phyloP scores from a whole-genome alignment of 2,888 invertebrate species.

The Dynastes hyllus region DNA sequence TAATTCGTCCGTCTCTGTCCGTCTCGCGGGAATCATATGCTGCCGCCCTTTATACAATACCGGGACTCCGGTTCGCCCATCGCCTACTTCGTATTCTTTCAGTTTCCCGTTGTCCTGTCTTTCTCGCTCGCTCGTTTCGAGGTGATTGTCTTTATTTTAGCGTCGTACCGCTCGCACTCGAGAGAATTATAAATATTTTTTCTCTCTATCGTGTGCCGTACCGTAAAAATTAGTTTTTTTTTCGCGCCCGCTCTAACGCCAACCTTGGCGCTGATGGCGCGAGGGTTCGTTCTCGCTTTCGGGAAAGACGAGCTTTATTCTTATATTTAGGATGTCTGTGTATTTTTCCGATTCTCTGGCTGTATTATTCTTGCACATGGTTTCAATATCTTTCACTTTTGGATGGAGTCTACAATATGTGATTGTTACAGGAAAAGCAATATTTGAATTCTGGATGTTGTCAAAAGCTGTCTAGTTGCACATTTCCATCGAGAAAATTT shows the following conservation, averaged over 20 bases:
- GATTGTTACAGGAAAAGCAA: constrained; percentile 14
- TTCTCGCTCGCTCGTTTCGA: constrained; percentile 49
- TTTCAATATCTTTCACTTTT: constrained; percentile 43
- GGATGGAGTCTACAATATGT: constrained; percentile 16
- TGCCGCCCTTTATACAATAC: constrained; percentile 56
- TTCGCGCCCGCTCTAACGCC: constrained; percentile 53
- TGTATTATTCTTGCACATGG: constrained; percentile 35
- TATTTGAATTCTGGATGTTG: not conserved
- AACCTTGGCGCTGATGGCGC: constrained; percentile 3
- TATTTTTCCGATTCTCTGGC: constrained; percentile 17
- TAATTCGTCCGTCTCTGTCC: constrained; percentile 67
- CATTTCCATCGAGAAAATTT: not conserved
- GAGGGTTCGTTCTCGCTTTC: constrained; percentile 28
- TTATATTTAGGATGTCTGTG: constrained; percentile 42
- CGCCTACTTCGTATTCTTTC: constrained; percentile 52
- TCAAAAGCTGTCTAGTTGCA: not conserved
- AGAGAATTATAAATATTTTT: constrained; percentile 70
- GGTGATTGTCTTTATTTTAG: constrained; percentile 21
- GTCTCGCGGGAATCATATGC: constrained; percentile 68
- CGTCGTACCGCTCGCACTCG: constrained; percentile 63
- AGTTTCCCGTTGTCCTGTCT: constrained; percentile 16
- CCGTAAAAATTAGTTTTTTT: constrained; percentile 65
- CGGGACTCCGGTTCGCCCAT: constrained; percentile 47
- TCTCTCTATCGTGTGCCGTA: constrained; percentile 62
- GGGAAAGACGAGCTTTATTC: constrained; percentile 51